Evolutionary conservation across 2,888 invertebrate species (phyloP).

Genomic region (Parasteatoda lunata): DNA sequence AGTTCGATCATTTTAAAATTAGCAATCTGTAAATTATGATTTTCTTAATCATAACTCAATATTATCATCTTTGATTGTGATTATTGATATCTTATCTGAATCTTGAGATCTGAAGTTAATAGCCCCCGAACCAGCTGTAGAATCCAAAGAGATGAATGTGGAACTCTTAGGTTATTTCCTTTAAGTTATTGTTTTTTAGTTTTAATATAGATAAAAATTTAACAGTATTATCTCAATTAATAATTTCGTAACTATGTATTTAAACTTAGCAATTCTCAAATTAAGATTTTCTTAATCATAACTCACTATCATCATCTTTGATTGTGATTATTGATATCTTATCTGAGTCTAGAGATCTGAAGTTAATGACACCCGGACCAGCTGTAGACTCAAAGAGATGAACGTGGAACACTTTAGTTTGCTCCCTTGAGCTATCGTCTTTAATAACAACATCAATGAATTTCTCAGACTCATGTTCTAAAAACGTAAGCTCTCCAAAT

Average conservation of each 20-base stretch:
- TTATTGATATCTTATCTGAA: constrained; percentile 77
- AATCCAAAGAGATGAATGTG: constrained; percentile 67
- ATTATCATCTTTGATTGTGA: constrained; percentile 79
- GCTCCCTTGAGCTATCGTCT: constrained; percentile 79
- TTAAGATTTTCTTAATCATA: too few species aligned
- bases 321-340: constrained; percentile 78
- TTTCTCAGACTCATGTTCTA: constrained; percentile 76
- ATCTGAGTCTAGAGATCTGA: constrained; percentile 75
- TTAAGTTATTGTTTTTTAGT: constrained; percentile 78
- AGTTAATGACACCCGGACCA: constrained; percentile 71
- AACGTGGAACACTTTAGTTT: constrained; percentile 78
- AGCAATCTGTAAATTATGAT: too few species aligned
- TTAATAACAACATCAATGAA: constrained; percentile 76
- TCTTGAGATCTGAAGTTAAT: constrained; percentile 74
- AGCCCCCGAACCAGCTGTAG: constrained; percentile 71
- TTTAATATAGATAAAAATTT: constrained; percentile 74
- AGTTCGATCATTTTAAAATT: too few species aligned
- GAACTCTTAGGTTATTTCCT: constrained; percentile 80
- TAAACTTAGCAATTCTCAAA: too few species aligned
- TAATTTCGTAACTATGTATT: too few species aligned
- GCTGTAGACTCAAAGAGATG: constrained; percentile 20
- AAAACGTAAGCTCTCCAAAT: constrained; percentile 77
- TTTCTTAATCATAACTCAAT: constrained; percentile 73
- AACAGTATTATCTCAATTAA: too few species aligned
- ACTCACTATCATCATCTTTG: constrained; percentile 78